Percentiles rank a stretch among this genome's conserved stretches.
Conservation (phyloP, 1,140 invertebrate genomes). For the Achatina immaculata region DNA sequence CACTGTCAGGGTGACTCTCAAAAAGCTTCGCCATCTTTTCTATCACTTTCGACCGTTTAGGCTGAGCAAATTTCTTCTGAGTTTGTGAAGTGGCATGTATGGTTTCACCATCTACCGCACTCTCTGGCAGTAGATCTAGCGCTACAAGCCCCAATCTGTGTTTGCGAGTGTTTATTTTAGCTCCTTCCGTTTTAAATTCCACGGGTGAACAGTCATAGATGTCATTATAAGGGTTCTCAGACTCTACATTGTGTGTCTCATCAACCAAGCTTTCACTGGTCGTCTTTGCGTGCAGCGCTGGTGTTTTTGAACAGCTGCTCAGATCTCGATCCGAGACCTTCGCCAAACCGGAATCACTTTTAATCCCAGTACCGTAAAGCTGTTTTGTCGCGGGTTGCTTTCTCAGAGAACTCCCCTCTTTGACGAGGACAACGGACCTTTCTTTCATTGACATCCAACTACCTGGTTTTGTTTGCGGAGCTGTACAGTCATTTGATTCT, state of each 20-base stretch:
- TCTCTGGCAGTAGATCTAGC: conserved; percentile 29
- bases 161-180: background rate
- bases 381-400: background rate
- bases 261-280: background rate
- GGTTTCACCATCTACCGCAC: conserved; percentile 2
- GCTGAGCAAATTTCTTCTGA: background rate
- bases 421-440: background rate
- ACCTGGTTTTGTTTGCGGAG: conserved; percentile 5
- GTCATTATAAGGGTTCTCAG: background rate
- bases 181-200: background rate
- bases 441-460: background rate
- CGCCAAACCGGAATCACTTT: background rate
- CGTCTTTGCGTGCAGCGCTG: background rate
- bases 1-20: background rate
- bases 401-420: background rate
- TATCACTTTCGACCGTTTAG: conserved; percentile 22
- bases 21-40: conserved; percentile 28
- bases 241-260: background rate
- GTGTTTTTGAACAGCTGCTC: background rate
- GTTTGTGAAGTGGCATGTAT: background rate
- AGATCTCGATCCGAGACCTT: background rate
- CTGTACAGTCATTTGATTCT: conserved; percentile 1
- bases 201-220: background rate
- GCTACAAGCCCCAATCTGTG: conserved; percentile 21
- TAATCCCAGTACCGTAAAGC: background rate